phyloP scores from a whole-genome alignment of 2,888 invertebrate species.

The Drosophila tanythrix region DNA sequence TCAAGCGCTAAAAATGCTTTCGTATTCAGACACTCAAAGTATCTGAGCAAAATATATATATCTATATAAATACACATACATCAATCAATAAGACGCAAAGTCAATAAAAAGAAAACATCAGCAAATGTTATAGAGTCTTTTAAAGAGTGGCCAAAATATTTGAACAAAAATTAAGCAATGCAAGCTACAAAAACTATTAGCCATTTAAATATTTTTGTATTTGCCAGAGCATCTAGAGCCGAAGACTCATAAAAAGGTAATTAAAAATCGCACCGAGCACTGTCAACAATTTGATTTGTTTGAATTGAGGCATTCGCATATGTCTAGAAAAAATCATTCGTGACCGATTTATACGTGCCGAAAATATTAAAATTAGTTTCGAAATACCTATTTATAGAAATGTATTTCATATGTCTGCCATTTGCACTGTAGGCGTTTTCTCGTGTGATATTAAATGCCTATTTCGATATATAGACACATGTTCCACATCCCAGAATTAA shows the following conservation, averaged over 20 bases:
- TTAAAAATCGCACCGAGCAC: conserved; percentile 46
- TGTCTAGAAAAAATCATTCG: conserved; percentile 57
- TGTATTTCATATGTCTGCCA: conserved; percentile 58
- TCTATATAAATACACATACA: conserved; percentile 1
- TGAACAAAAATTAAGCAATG: conserved; percentile 69
- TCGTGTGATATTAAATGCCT: conserved; percentile 2
- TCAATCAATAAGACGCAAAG: conserved; percentile 40
- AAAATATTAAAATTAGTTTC: conserved; percentile 70
- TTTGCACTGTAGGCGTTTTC: conserved; percentile 44
- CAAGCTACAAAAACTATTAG: conserved; percentile 59
- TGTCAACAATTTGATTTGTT: conserved; percentile 75
- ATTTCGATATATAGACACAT: conserved; percentile 6
- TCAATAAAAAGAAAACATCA: conserved; percentile 52
- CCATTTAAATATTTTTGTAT: conserved; percentile 26
- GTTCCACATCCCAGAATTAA: conserved; percentile 7
- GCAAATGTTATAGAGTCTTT: conserved; percentile 32
- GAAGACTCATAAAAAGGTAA: conserved; percentile 55
- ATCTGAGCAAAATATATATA: conserved; percentile 18
- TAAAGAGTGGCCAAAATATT: conserved; percentile 55
- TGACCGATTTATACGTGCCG: conserved; percentile 60
- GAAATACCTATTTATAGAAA: conserved; percentile 63
- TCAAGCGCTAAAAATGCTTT: conserved; percentile 51
- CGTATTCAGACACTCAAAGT: conserved; percentile 48
- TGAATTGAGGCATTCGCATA: conserved; percentile 66
- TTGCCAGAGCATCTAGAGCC: background rate